phyloP scores from a whole-genome alignment of 2,797 vertebrate species.

The Gallinago nigripennis region DNA sequence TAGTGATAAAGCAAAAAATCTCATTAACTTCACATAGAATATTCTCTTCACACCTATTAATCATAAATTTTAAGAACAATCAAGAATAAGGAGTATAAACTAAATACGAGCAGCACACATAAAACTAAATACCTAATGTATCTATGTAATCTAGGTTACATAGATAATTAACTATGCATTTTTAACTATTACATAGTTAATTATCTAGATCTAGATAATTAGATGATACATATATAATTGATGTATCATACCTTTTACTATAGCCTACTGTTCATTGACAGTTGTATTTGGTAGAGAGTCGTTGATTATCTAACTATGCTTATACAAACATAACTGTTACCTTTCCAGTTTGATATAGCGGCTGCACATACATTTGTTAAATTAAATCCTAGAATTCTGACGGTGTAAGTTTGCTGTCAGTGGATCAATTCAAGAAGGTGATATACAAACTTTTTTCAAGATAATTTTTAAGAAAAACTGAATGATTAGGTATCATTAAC shows the following conservation, averaged over 20 bases:
- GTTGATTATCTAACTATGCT: not conserved
- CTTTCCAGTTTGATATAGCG: not conserved
- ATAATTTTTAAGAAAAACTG: not conserved
- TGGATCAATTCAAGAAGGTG: not conserved
- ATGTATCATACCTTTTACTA: not conserved
- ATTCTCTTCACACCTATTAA: not conserved
- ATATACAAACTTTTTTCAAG: not conserved
- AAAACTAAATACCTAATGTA: not conserved
- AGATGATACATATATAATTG: not conserved
- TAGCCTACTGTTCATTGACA: not conserved
- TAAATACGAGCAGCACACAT: not conserved
- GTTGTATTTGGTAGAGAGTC: not conserved
- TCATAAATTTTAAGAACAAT: not conserved
- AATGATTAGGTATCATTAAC: not conserved
- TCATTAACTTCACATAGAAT: not conserved
- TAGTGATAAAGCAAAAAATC: not conserved
- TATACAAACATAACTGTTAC: not conserved
- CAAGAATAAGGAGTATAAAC: not conserved
- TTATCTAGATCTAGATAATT: no score
- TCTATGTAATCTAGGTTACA: no score
- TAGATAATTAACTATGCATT: no score
- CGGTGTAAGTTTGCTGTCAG: not conserved
- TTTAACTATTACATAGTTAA: no score
- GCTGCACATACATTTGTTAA: not conserved
- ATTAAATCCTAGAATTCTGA: not conserved